phyloP scores from a whole-genome alignment of 2,888 invertebrate species.

The Drosophila subsilvestris region DNA sequence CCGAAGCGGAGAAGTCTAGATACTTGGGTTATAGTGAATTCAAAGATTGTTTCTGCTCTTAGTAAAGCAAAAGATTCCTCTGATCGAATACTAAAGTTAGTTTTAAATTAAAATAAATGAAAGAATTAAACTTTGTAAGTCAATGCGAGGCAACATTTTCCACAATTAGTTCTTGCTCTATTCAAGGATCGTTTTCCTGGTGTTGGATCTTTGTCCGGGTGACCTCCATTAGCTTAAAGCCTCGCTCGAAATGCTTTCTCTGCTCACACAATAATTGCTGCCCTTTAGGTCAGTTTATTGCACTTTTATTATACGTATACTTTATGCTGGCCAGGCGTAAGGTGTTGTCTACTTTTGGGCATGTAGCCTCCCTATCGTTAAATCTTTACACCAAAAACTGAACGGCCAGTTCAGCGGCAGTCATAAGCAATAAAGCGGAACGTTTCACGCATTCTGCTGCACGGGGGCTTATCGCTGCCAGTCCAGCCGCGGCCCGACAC shows the following conservation, averaged over 20 bases:
- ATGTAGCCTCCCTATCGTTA: constrained; percentile 48
- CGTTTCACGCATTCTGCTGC: not conserved
- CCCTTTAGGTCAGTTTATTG: constrained; percentile 35
- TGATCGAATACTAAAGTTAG: constrained; percentile 2
- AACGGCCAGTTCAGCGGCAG: constrained; percentile 26
- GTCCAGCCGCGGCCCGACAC: constrained; percentile 30
- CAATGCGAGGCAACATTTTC: too few relatives aligned
- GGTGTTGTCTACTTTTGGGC: constrained; percentile 21
- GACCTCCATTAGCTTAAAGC: constrained; percentile 17
- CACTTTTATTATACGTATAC: constrained; percentile 40
- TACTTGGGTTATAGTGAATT: constrained; percentile 28
- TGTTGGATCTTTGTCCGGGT: constrained; percentile 1
- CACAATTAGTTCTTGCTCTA: not conserved
- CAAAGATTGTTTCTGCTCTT: constrained; percentile 5
- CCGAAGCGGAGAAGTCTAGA: constrained; percentile 16
- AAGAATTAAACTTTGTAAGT: too few relatives aligned
- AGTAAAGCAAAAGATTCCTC: not conserved
- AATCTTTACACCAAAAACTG: constrained; percentile 36
- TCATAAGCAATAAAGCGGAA: constrained; percentile 50
- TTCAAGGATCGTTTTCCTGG: not conserved
- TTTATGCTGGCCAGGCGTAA: constrained; percentile 30
- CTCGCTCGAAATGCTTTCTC: constrained; percentile 5
- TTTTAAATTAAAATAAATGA: too few relatives aligned
- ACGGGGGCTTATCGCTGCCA: constrained; percentile 48
- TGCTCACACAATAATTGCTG: constrained; percentile 25